phyloP scores from a whole-genome alignment of 2,113 vertebrate species.

The Poicephalus gulielmi region DNA sequence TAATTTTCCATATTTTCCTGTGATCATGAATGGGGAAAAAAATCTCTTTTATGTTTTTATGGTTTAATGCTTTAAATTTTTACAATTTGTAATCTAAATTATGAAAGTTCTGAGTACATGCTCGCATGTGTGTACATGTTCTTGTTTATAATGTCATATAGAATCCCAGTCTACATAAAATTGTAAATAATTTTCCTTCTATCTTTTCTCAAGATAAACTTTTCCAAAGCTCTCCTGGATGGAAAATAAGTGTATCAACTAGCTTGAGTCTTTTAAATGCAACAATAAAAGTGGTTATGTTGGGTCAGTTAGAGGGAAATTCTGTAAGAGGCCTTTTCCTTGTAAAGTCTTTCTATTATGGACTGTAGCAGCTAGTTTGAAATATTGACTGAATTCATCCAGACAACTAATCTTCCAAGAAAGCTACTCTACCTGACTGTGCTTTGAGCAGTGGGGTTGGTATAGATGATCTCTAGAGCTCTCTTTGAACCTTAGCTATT shows the following conservation, averaged over 20 bases:
- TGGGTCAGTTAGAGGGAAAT: background rate
- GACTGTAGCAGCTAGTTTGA: background rate
- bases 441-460: background rate
- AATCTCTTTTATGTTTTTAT: background rate
- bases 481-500: background rate
- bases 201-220: background rate
- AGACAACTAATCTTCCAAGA: background rate
- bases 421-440: background rate
- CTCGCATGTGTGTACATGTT: background rate
- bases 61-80: background rate
- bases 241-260: background rate
- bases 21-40: background rate
- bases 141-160: background rate
- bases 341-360: background rate
- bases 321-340: background rate
- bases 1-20: background rate
- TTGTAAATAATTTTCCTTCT: background rate
- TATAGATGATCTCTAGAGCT: background rate
- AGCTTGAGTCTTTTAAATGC: background rate
- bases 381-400: background rate
- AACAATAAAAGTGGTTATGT: background rate
- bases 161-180: background rate
- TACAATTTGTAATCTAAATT: background rate
- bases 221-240: background rate
- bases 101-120: fast-evolving